A percentile compares a stretch with the other conserved stretches of the same genome.
Conservation (phyloP, 2,797 vertebrate genomes). For the Tympanoctomys barrerae region DNA sequence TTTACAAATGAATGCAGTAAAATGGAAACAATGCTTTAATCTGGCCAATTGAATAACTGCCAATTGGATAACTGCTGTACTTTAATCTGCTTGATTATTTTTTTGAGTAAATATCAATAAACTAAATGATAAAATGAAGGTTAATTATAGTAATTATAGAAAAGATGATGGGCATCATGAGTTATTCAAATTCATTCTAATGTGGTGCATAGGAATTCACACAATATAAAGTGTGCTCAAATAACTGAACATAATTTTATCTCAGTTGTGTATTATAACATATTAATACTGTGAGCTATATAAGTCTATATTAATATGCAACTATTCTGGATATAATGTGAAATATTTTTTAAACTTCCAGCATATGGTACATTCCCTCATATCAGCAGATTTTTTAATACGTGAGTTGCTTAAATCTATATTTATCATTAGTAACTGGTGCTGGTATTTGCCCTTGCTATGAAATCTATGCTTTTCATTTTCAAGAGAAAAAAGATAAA, state of each 20-base stretch:
- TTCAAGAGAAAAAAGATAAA: no score
- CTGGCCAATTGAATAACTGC: neutral
- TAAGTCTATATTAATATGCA: neutral
- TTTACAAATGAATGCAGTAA: neutral
- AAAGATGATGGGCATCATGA: neutral
- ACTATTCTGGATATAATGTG: slow-evolving; percentile 7
- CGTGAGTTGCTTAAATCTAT: neutral
- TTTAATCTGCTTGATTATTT: neutral
- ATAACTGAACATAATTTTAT: neutral
- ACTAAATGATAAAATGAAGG: neutral
- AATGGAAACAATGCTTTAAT: slow-evolving; percentile 30
- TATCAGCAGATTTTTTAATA: slow-evolving; percentile 15
- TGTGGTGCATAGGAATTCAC: neutral
- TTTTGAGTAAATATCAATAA: slow-evolving; percentile 28
- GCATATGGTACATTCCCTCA: neutral
- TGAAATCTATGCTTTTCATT: neutral
- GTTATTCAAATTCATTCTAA: slow-evolving; percentile 44
- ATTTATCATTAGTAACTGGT: slow-evolving; percentile 3
- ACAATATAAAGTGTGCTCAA: neutral
- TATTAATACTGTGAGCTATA: neutral
- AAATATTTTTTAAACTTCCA: neutral
- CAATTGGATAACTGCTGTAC: neutral
- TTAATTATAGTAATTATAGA: slow-evolving; percentile 13
- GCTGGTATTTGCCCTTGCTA: neutral
- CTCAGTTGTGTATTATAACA: neutral